A percentile compares a stretch with the other conserved stretches of the same genome.
phyloP scores from a whole-genome alignment of 2,113 vertebrate species.

The Macquaria australasica region DNA sequence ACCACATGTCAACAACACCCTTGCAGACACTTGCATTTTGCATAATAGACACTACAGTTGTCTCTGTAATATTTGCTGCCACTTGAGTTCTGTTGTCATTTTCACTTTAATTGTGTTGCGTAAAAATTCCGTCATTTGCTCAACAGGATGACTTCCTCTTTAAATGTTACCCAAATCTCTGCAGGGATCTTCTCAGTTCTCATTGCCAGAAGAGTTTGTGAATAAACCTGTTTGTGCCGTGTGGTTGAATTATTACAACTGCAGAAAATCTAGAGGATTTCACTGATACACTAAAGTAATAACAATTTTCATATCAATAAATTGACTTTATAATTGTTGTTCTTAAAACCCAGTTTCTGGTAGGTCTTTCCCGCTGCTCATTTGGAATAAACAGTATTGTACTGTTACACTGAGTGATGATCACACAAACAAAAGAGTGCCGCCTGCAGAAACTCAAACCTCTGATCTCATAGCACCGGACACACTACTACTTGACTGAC shows the following conservation, averaged over 20 bases:
- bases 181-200: background rate
- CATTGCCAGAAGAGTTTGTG: background rate
- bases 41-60: background rate
- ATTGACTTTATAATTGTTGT: background rate
- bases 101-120: background rate
- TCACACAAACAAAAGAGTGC: conserved; percentile 1
- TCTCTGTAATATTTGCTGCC: background rate
- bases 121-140: background rate
- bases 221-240: background rate
- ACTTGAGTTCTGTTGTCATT: background rate
- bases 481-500: background rate
- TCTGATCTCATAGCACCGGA: background rate
- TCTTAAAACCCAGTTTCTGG: background rate
- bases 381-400: background rate
- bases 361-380: too few relatives aligned
- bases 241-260: background rate
- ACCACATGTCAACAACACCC: background rate
- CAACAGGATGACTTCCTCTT: background rate
- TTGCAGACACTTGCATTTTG: background rate
- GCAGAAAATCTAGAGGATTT: background rate
- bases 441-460: background rate
- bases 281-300: too few relatives aligned
- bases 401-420: background rate
- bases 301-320: too few relatives aligned
- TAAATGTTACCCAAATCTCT: background rate